Conservation (phyloP, 2,113 vertebrate species). For the Sprattus sprattus region DNA sequence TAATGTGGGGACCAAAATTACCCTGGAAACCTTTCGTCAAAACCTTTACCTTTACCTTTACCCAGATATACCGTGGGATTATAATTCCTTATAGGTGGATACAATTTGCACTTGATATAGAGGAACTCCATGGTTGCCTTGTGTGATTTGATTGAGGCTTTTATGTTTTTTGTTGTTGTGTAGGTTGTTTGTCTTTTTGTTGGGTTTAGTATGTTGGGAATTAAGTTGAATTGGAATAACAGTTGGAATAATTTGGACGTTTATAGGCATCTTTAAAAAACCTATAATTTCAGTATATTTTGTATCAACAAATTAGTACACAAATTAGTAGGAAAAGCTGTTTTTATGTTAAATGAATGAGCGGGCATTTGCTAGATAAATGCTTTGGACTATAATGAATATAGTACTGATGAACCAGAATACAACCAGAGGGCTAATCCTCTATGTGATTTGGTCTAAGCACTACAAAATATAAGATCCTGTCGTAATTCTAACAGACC, state of each 20-base stretch:
- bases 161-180: neutral
- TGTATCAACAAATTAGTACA: neutral
- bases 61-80: neutral
- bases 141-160: neutral
- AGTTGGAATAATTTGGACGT: neutral
- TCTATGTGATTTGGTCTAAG: neutral
- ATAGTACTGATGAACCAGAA: neutral
- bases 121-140: conserved; percentile 10
- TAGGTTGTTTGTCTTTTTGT: too few species aligned
- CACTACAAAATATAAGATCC: neutral
- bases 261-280: neutral
- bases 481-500: neutral
- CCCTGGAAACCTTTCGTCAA: neutral
- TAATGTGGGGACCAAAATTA: neutral
- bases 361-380: neutral
- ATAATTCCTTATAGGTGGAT: neutral
- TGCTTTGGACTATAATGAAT: too few species aligned
- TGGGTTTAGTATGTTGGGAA: too few species aligned
- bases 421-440: neutral
- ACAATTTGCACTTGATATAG: neutral
- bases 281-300: neutral
- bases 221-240: too few species aligned
- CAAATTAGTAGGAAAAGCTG: too few species aligned
- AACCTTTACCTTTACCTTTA: neutral
- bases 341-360: too few species aligned